Evolutionary conservation across 2,797 vertebrate genomes (phyloP).

Genomic region (Champsocephalus esox): DNA sequence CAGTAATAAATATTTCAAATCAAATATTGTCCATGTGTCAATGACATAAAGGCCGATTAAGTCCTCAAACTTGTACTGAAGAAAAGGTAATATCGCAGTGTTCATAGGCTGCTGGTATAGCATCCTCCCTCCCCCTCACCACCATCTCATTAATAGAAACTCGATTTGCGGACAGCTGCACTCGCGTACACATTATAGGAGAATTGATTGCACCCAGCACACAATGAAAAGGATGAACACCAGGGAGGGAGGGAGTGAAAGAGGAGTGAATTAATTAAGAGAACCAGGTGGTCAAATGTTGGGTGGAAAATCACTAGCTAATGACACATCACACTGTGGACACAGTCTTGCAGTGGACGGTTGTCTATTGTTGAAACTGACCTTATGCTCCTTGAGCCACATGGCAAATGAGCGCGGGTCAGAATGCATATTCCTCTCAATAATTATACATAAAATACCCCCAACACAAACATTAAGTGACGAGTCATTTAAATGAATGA

Average conservation of each 20-base stretch:
- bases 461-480: constrained; percentile 53
- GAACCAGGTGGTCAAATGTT: constrained; percentile 92
- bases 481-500: constrained; percentile 55
- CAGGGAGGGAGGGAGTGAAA: constrained; percentile 87
- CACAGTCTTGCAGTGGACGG: constrained; percentile 82
- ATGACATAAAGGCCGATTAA: constrained; percentile 58
- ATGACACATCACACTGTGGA: constrained; percentile 87
- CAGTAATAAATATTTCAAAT: constrained; percentile 19
- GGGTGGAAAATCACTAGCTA: constrained; percentile 89
- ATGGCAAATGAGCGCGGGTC: constrained; percentile 78
- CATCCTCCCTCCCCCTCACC: constrained; percentile 82
- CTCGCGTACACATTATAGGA: constrained; percentile 89
- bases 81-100: constrained; percentile 73
- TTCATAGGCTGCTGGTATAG: constrained; percentile 78
- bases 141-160: constrained; percentile 91
- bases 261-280: constrained; percentile 91
- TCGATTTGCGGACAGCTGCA: constrained; percentile 91
- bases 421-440: constrained; percentile 50
- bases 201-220: constrained; percentile 90
- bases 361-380: constrained; percentile 82
- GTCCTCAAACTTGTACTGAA: constrained; percentile 64
- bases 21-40: constrained; percentile 35
- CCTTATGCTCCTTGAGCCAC: constrained; percentile 80
- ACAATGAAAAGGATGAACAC: constrained; percentile 92
- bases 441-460: constrained; percentile 44